Evolutionary conservation across 2,113 vertebrate genomes (phyloP).

Genomic region (Phodopus roborovskii): DNA sequence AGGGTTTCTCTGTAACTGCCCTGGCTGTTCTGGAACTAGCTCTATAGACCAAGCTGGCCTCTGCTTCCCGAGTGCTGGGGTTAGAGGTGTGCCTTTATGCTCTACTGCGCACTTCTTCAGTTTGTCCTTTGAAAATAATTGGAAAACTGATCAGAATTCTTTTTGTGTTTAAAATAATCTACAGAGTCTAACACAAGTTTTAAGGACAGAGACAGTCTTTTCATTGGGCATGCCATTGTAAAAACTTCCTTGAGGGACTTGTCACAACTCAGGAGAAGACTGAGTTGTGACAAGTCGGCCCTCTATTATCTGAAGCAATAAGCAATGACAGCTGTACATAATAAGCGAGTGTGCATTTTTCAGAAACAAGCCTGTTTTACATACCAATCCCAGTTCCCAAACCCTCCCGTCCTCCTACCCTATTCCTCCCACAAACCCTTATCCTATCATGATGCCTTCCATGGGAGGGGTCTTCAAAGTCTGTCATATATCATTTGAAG

Average conservation of each 20-base stretch:
- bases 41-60: not conserved
- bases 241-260: not conserved
- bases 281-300: not conserved
- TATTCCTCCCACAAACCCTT: no score
- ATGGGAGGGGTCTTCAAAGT: no score
- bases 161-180: conserved; percentile 20
- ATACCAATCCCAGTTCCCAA: no score
- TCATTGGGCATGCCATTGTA: not conserved
- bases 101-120: not conserved
- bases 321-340: not conserved
- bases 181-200: not conserved
- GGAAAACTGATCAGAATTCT: not conserved
- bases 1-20: not conserved
- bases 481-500: no score
- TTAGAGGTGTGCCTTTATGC: not conserved
- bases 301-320: not conserved
- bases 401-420: no score
- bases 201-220: not conserved
- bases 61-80: not conserved
- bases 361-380: no score
- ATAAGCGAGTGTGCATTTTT: not conserved
- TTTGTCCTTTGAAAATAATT: conserved; percentile 62
- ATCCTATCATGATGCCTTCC: no score
- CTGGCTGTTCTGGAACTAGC: not conserved
- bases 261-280: not conserved